A percentile compares a stretch with the other conserved stretches of the same genome.
phyloP scores from a whole-genome alignment of 1,140 invertebrate genomes.

The Drosophila quadrilineata region DNA sequence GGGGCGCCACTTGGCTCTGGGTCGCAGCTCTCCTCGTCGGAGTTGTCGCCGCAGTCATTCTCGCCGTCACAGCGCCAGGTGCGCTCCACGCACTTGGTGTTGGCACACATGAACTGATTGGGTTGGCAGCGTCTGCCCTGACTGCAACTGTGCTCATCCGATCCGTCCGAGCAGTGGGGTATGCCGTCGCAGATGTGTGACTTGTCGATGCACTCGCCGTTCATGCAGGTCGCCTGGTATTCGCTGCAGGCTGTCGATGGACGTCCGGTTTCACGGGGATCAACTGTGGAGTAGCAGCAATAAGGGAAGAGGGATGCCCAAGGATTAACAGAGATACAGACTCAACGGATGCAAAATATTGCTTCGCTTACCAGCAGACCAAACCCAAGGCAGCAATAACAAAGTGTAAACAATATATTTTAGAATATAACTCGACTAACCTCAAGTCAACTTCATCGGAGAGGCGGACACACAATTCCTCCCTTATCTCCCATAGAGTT shows the following conservation, averaged over 20 bases:
- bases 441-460: no score
- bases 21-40: constrained; percentile 88
- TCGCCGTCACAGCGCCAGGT: constrained; percentile 95
- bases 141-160: constrained; percentile 95
- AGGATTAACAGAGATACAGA: no score
- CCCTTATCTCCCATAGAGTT: no score
- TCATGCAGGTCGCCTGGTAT: constrained; percentile 94
- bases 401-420: no score
- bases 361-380: no score
- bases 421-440: no score
- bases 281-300: constrained; percentile 50
- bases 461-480: no score
- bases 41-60: constrained; percentile 96
- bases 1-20: constrained; percentile 84
- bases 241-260: constrained; percentile 86
- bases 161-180: constrained; percentile 91
- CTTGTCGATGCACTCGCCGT: constrained; percentile 94
- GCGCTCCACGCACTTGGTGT: constrained; percentile 94
- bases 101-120: constrained; percentile 94
- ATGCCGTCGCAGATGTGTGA: constrained; percentile 90
- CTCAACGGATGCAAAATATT: no score
- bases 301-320: no score
- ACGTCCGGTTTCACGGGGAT: constrained; percentile 66
- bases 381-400: no score
- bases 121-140: constrained; percentile 91